phyloP scores from a whole-genome alignment of 2,888 invertebrate genomes.

The Endomychus coccineus region DNA sequence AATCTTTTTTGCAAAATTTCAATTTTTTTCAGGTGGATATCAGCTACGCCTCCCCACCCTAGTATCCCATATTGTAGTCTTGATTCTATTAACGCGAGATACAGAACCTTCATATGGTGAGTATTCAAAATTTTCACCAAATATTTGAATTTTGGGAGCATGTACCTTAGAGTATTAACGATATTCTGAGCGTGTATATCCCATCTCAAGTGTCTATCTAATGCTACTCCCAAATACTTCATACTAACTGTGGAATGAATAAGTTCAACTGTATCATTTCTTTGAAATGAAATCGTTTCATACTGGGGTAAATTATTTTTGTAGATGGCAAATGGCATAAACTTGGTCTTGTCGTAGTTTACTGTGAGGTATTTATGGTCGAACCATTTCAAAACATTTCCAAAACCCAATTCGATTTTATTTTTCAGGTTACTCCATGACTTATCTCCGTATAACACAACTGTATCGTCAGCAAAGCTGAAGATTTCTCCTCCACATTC shows the following conservation, averaged over 20 bases:
- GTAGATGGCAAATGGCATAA: constrained; percentile 1
- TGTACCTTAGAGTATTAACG: background rate
- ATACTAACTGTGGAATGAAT: background rate
- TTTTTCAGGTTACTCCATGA: too few species aligned
- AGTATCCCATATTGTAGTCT: constrained; percentile 3
- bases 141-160: constrained; percentile 1
- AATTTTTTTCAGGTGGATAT: constrained; percentile 1
- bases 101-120: constrained; percentile 4
- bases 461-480: too few species aligned
- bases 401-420: too few species aligned
- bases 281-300: background rate
- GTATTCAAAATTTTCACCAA: too few species aligned
- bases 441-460: too few species aligned
- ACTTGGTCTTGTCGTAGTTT: constrained; percentile 5
- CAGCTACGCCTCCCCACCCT: constrained; percentile 4
- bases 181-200: constrained; percentile 1
- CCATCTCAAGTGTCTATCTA: constrained; percentile 4
- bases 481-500: too few species aligned
- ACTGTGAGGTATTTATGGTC: constrained; percentile 4
- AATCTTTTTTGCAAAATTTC: constrained; percentile 2
- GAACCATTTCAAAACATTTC: background rate
- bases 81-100: constrained; percentile 5
- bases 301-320: background rate
- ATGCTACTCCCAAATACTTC: constrained; percentile 1
- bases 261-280: background rate